Conservation (phyloP, 1,140 invertebrate genomes). For the Saccostrea echinata region DNA sequence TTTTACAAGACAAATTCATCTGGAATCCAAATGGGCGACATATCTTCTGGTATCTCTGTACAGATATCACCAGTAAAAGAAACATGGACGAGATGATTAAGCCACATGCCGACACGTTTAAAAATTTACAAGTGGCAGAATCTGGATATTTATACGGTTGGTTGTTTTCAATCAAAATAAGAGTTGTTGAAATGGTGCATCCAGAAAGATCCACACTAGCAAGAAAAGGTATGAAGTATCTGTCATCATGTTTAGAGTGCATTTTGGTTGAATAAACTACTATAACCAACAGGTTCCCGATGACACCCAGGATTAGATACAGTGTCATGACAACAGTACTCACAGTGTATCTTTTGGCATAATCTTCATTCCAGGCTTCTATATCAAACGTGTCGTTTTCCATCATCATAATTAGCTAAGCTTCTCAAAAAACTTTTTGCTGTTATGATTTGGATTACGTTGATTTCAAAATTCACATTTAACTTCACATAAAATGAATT, state of each 20-base stretch:
- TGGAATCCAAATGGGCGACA: conserved; percentile 51
- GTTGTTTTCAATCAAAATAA: not conserved
- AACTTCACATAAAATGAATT: too few species aligned
- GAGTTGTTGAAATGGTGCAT: not conserved
- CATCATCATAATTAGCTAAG: not conserved
- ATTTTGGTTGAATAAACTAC: conserved; percentile 18
- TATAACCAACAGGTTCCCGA: conserved; percentile 26
- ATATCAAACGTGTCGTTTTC: not conserved
- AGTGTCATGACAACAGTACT: not conserved
- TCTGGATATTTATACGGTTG: not conserved
- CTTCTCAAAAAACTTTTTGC: too few species aligned
- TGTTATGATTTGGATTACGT: too few species aligned
- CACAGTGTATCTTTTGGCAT: not conserved
- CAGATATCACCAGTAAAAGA: conserved; percentile 43
- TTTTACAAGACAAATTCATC: conserved; percentile 33
- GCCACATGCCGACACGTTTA: not conserved
- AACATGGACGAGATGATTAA: conserved; percentile 35
- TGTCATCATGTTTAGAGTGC: conserved; percentile 7
- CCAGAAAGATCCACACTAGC: conserved; percentile 10
- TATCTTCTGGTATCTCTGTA: conserved; percentile 53
- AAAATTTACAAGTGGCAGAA: not conserved
- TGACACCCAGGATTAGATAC: not conserved
- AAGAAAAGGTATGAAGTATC: conserved; percentile 41
- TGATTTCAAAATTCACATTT: too few species aligned
- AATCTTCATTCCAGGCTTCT: conserved; percentile 9